phyloP scores from a whole-genome alignment of 2,797 vertebrate species.

The Pseudopleuronectes americanus region DNA sequence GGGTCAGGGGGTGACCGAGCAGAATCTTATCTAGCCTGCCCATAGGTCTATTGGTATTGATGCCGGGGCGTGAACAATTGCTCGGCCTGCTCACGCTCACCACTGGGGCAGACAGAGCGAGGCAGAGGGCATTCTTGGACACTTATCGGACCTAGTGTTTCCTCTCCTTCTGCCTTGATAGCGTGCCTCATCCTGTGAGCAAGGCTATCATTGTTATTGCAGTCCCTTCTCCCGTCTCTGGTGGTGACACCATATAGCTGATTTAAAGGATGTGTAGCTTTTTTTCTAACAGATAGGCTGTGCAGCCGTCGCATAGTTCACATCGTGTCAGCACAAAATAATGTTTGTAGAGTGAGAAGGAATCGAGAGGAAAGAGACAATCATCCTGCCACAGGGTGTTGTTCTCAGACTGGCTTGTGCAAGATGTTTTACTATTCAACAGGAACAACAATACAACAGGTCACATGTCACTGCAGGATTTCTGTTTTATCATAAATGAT shows the following conservation, averaged over 20 bases:
- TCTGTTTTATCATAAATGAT: background rate
- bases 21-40: slow-evolving; percentile 76
- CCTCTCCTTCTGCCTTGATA: slow-evolving; percentile 74
- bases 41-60: slow-evolving; percentile 62
- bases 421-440: background rate
- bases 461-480: background rate
- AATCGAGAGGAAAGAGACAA: slow-evolving; percentile 57
- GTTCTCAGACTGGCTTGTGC: slow-evolving; percentile 12
- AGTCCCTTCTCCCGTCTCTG: slow-evolving; percentile 68
- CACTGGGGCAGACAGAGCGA: slow-evolving; percentile 54
- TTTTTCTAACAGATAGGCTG: slow-evolving; percentile 50
- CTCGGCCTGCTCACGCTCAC: slow-evolving; percentile 45
- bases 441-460: background rate
- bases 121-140: slow-evolving; percentile 69
- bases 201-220: slow-evolving; percentile 82
- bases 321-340: slow-evolving; percentile 68
- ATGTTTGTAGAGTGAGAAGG: slow-evolving; percentile 68
- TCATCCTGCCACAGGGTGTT: slow-evolving; percentile 41
- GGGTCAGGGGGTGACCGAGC: slow-evolving; percentile 74
- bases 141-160: slow-evolving; percentile 78
- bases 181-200: slow-evolving; percentile 73
- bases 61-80: slow-evolving; percentile 60
- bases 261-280: slow-evolving; percentile 65
- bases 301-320: slow-evolving; percentile 25
- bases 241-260: slow-evolving; percentile 69